Evolutionary conservation across 2,113 vertebrate species (phyloP).

Genomic region (Nothocercus julius): DNA sequence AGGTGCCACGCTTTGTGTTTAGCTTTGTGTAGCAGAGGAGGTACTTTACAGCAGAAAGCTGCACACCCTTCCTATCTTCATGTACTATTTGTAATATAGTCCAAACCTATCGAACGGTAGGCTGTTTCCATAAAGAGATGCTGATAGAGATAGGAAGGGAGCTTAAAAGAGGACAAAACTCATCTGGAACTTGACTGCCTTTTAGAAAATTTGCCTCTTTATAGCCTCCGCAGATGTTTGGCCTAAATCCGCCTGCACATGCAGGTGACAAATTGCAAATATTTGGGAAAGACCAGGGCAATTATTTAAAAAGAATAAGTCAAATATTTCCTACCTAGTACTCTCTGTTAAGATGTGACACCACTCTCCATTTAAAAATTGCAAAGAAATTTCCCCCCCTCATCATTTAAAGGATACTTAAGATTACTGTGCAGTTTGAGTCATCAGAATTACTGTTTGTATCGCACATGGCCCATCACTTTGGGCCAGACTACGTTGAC

Average conservation of each 20-base stretch:
- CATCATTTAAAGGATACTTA: neutral
- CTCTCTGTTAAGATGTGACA: neutral
- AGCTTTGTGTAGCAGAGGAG: neutral
- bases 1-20: neutral
- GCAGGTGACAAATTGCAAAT: slow-evolving; percentile 13
- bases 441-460: fast-evolving
- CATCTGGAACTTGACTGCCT: slow-evolving; percentile 14
- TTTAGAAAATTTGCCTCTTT: neutral
- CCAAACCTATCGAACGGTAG: neutral
- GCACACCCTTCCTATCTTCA: neutral
- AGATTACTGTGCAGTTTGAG: neutral
- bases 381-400: neutral
- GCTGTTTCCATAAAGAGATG: neutral
- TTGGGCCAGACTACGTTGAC: fast-evolving
- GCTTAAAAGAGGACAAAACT: slow-evolving; percentile 32
- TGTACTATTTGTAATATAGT: neutral
- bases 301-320: neutral
- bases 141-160: neutral
- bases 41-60: neutral
- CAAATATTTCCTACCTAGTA: neutral
- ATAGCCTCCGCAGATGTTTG: slow-evolving; percentile 14
- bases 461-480: neutral
- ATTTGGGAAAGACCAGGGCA: slow-evolving; percentile 1
- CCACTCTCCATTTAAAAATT: neutral
- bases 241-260: slow-evolving; percentile 16